Conservation (phyloP, 2,797 vertebrate genomes). For the Bufotes viridis region DNA sequence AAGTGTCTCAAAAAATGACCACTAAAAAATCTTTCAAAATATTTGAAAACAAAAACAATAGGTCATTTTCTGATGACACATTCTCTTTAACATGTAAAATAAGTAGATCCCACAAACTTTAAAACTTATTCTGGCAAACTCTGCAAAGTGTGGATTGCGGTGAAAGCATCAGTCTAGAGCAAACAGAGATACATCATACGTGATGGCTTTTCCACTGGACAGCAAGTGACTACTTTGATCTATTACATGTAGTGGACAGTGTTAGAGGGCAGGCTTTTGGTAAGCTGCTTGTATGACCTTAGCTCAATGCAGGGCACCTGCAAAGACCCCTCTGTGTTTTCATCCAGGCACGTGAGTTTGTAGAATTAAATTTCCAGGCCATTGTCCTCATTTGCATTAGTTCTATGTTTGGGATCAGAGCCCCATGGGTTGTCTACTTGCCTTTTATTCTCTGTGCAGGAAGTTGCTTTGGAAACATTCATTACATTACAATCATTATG, state of each 20-base stretch:
- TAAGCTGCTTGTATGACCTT: constrained; percentile 54
- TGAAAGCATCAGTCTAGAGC: neutral
- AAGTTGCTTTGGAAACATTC: constrained; percentile 20
- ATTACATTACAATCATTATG: constrained; percentile 25
- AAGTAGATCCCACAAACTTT: too few relatives aligned
- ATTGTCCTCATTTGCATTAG: constrained; percentile 21
- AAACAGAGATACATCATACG: constrained; percentile 22
- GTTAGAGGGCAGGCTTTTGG: constrained; percentile 22
- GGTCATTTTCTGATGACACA: too few relatives aligned
- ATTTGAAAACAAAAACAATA: too few relatives aligned
- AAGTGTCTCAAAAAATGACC: too few relatives aligned
- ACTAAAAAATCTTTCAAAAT: too few relatives aligned
- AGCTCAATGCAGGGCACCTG: constrained; percentile 47
- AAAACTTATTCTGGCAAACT: neutral
- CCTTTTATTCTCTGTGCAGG: constrained; percentile 20
- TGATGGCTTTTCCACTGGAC: constrained; percentile 20
- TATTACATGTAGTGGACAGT: constrained; percentile 42
- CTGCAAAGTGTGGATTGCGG: neutral
- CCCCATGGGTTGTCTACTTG: neutral
- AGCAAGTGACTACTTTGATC: constrained; percentile 44
- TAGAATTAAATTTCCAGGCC: constrained; percentile 32
- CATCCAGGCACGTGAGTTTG: constrained; percentile 50
- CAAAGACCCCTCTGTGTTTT: constrained; percentile 46
- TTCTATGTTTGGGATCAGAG: constrained; percentile 27
- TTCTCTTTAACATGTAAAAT: too few relatives aligned